Conservation (phyloP, 2,797 vertebrate species). For the Schizothorax lantsangensis region DNA sequence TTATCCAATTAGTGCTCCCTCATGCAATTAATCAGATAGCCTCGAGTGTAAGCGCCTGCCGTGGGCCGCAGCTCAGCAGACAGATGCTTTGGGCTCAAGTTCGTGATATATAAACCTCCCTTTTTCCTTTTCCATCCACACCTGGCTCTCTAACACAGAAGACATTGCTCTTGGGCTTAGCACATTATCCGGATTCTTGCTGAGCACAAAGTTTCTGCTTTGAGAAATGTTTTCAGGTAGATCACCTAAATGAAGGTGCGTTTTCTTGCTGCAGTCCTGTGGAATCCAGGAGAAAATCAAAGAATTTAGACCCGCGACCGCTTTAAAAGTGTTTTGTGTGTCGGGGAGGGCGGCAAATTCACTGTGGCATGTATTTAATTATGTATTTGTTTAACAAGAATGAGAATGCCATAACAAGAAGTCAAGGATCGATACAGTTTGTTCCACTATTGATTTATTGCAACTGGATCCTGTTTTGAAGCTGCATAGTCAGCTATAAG, state of each 20-base stretch:
- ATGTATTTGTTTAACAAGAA: conserved; percentile 23
- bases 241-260: conserved; percentile 51
- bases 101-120: conserved; percentile 69
- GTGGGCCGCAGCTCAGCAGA: conserved; percentile 67
- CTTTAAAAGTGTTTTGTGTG: conserved; percentile 15
- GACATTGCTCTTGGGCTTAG: conserved; percentile 59
- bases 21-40: conserved; percentile 83
- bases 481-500: neutral
- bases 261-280: conserved; percentile 1
- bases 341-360: neutral
- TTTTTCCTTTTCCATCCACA: conserved; percentile 49
- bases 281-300: conserved; percentile 13
- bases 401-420: conserved; percentile 4
- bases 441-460: conserved; percentile 18
- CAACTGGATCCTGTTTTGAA: neutral
- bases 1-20: conserved; percentile 83
- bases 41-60: conserved; percentile 66
- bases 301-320: conserved; percentile 10
- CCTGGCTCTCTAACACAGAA: conserved; percentile 60
- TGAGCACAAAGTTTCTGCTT: conserved; percentile 61
- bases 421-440: neutral
- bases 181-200: conserved; percentile 64
- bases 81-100: conserved; percentile 69
- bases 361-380: neutral
- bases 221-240: conserved; percentile 54